Evolutionary conservation across 2,888 invertebrate species (phyloP), one percentile per base, ranked within the genome.

Genomic region (Corbicula japonica): DNA sequence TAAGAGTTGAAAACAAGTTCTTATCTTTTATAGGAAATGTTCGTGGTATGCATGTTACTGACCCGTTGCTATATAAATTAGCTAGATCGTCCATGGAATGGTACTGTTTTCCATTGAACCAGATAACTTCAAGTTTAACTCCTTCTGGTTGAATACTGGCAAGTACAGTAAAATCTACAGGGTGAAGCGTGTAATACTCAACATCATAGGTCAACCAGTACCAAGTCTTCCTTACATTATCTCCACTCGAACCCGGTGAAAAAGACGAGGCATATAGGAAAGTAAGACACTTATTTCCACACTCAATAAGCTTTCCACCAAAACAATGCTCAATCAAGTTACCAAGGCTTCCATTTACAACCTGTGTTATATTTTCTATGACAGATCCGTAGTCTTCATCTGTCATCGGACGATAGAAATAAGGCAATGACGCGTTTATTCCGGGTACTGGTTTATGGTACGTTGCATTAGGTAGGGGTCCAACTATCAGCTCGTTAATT

Each of bases 81-180:
- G 83, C 62, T 21, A 70, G 69, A 0, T 63, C 61, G n/a, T n/a
- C n/a, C 10, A 87, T 41, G 10, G 80, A 76, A 8, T 65, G 48
- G 56, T 77, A 88, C 21, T 66, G 35, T 32, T 48, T 38, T 12
- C 74, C 76, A 5, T 58, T 78, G 58, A 83, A 87, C 83, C 83
- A 85, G 15, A 85, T 71, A 32, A 72, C 72, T 54, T 77, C 80
- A 3, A 83, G 46, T 12, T 38, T 46, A 2, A 61, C 44, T 48
- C 60, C 15, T 15, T 46, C 30, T 10, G 61, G 60, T 15, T 52
- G 44, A 30, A 83, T 69, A 26, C 80, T 75, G n/a, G 86, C 80
- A n/a, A 87, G 30, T 38, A 90, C 71, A 30, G 86, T 81, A 34
- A 89, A 81, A 38, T 81, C 86, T 8, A 87, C 62, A 1, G 88